Base-by-base conservation (phyloP, 2,797 vertebrate genomes). In the Zonotrichia albicollis region DNA sequence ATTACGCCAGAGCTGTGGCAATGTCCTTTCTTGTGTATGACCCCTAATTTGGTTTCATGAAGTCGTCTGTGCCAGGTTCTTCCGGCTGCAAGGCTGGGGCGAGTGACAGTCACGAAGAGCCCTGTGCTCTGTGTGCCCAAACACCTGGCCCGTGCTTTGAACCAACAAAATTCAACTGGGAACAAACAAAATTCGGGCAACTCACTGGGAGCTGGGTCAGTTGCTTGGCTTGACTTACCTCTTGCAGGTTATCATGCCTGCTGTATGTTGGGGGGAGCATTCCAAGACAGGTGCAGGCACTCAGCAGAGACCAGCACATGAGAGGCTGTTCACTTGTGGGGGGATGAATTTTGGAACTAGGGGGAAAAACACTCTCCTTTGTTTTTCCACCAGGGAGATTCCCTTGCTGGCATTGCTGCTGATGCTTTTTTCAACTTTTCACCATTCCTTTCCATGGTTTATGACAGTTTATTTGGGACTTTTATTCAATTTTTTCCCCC, bases 1-100 rank as follows among this genome's bases (percentile, higher is more conserved):
- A 98, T 98, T 98, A 97, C 68, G 7, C 93, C 95, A 97, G 97
- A 97, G 94, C 96, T 94, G 97, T 96, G 97, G 97, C 96, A 82
- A 95, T 93, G 96, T 97, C 97, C 97, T 97, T 95, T 95, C 85
- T 97, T 94, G 46, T 87, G 93, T 71, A 95, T 79, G 96, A 96
- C 96, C 97, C 97, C 93, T 97, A 96, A 96, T 97, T 97, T 90
- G 93, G 95, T 97, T 97, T 97, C 77, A 48, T 88, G 89, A 95
- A 97, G 72, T 96, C 95, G 58, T 95, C 95, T 94, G 84, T 84
- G 92, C 95, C 97, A 94, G 87, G 60, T 93, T 93, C 85, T 97
- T 96, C 94, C 89, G 84, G 93, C 32, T 84, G 94, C 66, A 53
- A 32, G 74, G 86, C 26, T 61, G 92, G 87, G 91, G 64, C 4